Base-by-base conservation (phyloP, 2,888 invertebrate genomes). In the Caenorhabditis becei region DNA sequence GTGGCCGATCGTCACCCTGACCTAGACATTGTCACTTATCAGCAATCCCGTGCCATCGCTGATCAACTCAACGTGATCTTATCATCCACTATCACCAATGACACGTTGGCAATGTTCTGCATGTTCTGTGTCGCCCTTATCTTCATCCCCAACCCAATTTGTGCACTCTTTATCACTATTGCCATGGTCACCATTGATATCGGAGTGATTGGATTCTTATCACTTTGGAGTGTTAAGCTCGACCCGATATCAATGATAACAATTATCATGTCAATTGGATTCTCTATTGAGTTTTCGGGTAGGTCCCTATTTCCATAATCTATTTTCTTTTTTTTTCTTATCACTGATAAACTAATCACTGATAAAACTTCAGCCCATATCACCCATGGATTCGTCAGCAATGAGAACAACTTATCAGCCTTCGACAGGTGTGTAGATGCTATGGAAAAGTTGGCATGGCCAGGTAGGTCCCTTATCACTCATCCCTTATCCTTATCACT, bases 51-150 rank as follows among this genome's bases (percentile, higher is more conserved):
- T 58, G 80, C 88, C 14, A 89, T 91, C 44, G 91, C 90, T 16
- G 91, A 91, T 79, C 91, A 91, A 83, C 75, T 90, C 56, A 90
- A 90, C 72, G 90, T 91, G 20, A 87, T 91, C 24, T 74, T 91
- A 16, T 88, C 89, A 5, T 88, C 88, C 16, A 91, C 91, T 0
- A 81, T 91, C 32, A 90, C 90, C 58, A 91, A 91, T 69, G 89
- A 91, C 58, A 78, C 84, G 14, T 66, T 89, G 62, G 91, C 92
- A 94, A 95, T 1, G 92, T 92, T 94, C 4, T 95, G 96, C 88
- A 97, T 97, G 97, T 96, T 96, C 95, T 93, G 96, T 65, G 95
- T 96, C 56, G 95, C 96, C 0, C 95, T 97, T 90, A 94, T 97
- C 83, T 96, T 97, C 92, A 97, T 97, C 65, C 97, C 97, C 0